Conservation (phyloP, 2,113 vertebrate genomes). For the Cryptotis parvus region DNA sequence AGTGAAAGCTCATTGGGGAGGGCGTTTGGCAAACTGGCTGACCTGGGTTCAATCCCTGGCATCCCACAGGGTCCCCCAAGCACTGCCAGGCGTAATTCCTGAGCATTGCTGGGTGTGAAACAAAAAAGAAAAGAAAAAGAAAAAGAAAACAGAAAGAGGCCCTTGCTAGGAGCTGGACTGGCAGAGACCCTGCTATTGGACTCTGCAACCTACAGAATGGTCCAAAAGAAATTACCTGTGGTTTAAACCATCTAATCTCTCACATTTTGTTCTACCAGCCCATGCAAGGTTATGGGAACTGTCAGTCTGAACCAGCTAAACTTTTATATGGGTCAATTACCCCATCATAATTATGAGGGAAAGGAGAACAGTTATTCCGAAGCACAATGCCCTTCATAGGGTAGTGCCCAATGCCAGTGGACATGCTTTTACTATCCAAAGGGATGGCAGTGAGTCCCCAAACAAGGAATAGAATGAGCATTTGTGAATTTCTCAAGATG, state of each 20-base stretch:
- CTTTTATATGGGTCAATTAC: not conserved
- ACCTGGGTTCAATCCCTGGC: no score
- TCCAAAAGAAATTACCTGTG: no score
- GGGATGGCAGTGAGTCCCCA: not conserved
- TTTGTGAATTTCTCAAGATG: not conserved
- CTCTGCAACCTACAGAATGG: no score
- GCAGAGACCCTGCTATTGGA: not conserved
- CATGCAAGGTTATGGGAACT: no score
- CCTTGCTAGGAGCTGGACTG: not conserved
- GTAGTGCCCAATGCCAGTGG: not conserved
- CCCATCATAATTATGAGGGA: not conserved
- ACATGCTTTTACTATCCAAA: not conserved
- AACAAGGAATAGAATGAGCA: not conserved
- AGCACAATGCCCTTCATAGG: not conserved
- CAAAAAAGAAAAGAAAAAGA: no score
- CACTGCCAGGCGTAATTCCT: no score
- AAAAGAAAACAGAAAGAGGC: not conserved
- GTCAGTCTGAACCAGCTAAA: not conserved
- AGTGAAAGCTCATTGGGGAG: no score
- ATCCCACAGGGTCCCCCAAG: no score
- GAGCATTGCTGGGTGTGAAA: no score
- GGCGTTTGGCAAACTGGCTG: no score
- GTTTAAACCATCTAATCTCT: no score
- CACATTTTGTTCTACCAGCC: no score
- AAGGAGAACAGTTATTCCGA: not conserved